phyloP scores from a whole-genome alignment of 1,140 invertebrate genomes.

The Meteorus sp. region DNA sequence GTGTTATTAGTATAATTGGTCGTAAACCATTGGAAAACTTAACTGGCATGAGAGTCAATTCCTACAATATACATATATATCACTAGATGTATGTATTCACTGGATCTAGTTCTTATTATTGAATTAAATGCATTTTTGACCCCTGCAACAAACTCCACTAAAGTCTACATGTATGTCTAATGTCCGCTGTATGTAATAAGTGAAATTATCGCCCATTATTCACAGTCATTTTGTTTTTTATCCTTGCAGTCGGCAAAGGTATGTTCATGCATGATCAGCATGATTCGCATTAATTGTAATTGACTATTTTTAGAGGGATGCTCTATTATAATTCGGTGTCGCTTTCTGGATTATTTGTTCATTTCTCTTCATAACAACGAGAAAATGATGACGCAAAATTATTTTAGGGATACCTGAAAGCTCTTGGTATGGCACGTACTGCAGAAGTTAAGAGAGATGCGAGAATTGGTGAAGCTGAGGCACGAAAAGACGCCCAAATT shows the following conservation, averaged over 20 bases:
- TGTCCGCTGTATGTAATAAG: neutral
- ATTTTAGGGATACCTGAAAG: slow-evolving; percentile 90
- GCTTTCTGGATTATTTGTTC: slow-evolving; percentile 15
- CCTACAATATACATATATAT: neutral
- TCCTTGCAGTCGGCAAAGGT: slow-evolving; percentile 67
- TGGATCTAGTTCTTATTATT: neutral
- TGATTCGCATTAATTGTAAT: too few relatives aligned
- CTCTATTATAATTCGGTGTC: slow-evolving; percentile 31
- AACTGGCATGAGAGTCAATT: neutral
- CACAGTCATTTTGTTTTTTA: slow-evolving; percentile 60
- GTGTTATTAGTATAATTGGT: too few relatives aligned
- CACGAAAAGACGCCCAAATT: slow-evolving; percentile 82
- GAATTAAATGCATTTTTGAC: neutral
- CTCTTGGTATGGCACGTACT: slow-evolving; percentile 93
- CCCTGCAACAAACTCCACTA: neutral
- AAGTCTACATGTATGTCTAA: neutral
- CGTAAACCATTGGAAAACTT: too few relatives aligned
- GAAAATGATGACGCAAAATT: too few relatives aligned
- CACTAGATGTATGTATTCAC: neutral
- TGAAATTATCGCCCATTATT: slow-evolving; percentile 36
- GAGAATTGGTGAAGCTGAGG: slow-evolving; percentile 94
- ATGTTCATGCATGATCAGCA: slow-evolving; percentile 52
- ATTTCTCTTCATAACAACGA: too few relatives aligned
- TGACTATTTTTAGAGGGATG: too few relatives aligned
- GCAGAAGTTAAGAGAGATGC: slow-evolving; percentile 97